phyloP scores from a whole-genome alignment of 2,888 invertebrate species.

The Terebella lapidaria region DNA sequence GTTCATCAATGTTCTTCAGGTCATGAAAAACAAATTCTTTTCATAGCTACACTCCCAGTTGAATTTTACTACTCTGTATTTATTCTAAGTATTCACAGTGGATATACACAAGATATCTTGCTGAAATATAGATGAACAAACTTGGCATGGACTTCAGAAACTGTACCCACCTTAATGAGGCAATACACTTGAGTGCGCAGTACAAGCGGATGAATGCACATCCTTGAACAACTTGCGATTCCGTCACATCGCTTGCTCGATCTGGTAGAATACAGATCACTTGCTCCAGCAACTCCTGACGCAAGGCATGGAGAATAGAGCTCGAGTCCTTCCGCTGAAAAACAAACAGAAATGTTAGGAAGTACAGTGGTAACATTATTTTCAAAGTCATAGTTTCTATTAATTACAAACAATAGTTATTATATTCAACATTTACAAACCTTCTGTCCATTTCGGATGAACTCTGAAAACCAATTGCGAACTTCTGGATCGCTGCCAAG shows the following conservation, averaged over 20 bases:
- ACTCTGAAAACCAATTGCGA: slow-evolving; percentile 88
- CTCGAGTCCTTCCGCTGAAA: slow-evolving; percentile 33
- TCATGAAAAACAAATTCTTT: neutral
- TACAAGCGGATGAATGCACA: slow-evolving; percentile 85
- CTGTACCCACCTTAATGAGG: too few relatives aligned
- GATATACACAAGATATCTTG: too few relatives aligned
- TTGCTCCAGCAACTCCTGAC: slow-evolving; percentile 62
- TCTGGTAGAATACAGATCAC: slow-evolving; percentile 38
- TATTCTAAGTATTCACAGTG: too few relatives aligned
- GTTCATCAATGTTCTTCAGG: neutral
- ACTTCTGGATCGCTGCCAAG: slow-evolving; percentile 85
- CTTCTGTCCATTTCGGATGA: slow-evolving; percentile 74
- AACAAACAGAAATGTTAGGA: neutral
- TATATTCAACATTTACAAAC: slow-evolving; percentile 5
- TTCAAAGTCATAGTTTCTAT: neutral
- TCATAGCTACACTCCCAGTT: neutral
- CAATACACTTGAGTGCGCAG: slow-evolving; percentile 87
- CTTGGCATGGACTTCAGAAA: too few relatives aligned
- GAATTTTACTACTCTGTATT: too few relatives aligned
- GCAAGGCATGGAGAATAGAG: slow-evolving; percentile 65
- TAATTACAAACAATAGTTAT: neutral
- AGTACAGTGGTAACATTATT: neutral
- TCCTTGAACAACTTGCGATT: slow-evolving; percentile 72
- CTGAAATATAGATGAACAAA: too few relatives aligned
- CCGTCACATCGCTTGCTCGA: slow-evolving; percentile 52